Percentiles rank a stretch among this genome's conserved stretches.
These are phyloP conservation scores for Dendropsophus ebraccatus DNA, from an alignment of 2,113 vertebrate species.

Conservation along the genomic window DNA sequence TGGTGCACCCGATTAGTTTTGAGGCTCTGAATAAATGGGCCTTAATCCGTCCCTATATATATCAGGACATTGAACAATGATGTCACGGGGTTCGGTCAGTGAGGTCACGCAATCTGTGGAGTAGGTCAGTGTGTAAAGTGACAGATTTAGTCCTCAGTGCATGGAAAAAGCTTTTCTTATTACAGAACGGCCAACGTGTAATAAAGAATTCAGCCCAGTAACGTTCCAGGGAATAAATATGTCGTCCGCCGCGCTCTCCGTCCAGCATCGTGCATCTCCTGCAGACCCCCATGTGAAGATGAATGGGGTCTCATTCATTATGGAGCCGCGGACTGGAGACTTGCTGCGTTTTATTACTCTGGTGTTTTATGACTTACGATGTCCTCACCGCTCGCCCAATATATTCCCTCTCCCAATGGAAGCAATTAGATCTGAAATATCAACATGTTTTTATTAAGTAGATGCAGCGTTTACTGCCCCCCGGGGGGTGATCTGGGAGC, in stretches of 20 bases:
- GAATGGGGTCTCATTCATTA: constrained; percentile 44
- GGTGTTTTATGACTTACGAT: constrained; percentile 66
- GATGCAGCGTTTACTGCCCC: constrained; percentile 66
- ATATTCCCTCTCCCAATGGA: constrained; percentile 71
- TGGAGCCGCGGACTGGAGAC: constrained; percentile 61
- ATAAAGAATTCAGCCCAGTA: background rate
- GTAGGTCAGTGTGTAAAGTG: background rate
- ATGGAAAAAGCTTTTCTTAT: background rate
- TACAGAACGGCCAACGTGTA: background rate
- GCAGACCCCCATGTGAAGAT: constrained; percentile 44
- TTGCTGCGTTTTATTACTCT: constrained; percentile 64
- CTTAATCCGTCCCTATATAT: no score
- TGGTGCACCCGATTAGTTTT: no score
- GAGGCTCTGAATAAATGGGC: no score
- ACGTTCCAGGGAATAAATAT: constrained; percentile 28
- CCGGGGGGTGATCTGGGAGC: constrained; percentile 65
- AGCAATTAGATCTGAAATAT: constrained; percentile 75
- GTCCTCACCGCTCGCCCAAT: constrained; percentile 61
- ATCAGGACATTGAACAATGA: background rate
- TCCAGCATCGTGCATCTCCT: constrained; percentile 8
- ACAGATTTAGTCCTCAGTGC: background rate
- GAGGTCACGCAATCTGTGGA: background rate
- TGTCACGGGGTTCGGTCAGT: background rate
- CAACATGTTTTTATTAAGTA: constrained; percentile 72
- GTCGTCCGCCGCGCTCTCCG: background rate